Evolutionary conservation across 2,797 vertebrate species (phyloP), one percentile per base, ranked within the genome.

Genomic region (Ctenosaura bakeri): DNA sequence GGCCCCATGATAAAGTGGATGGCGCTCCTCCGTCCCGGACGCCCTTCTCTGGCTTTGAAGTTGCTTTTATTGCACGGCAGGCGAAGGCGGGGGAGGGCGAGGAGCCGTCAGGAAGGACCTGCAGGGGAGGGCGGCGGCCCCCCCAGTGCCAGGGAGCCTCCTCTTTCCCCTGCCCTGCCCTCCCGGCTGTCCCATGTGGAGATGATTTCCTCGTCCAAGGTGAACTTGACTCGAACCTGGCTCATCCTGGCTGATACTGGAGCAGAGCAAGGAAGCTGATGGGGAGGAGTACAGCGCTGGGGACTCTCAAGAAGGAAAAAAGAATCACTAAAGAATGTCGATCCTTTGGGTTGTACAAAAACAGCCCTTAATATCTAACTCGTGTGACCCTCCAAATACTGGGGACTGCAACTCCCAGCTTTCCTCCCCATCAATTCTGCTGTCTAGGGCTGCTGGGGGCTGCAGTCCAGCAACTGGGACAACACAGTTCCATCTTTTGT

Each of bases 211-310:
- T 90, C 38, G 8, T 84, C 73, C 80, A 56, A 86, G 29, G 81
- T 88, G 13, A 90, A 88, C 50, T 90, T 88, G 85, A 90, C 91
- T 92, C 91, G 92, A 94, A 92, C 82, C 9, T 83, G 92, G 90
- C 87, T 92, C 88, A 91, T 7, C 88, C 88, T 62, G 85, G 90
- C 91, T 92, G 92, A 88, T 79, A 85, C 86, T 91, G 91, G 95
- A 93, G 85, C 78, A 16, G 84, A 0, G 80, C 0, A 69, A 94
- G 90, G 92, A 91, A 88, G 85, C 66, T 69, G 29, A 32, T 69
- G 29, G 66, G 59, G 12, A 69, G 66, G 66, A 32, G 66, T 29
- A 69, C 22, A 69, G 66, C 29, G 4, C 32, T 62, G 20, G 16
- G 59, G 59, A 62, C 59, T 22, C 32, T 13, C 8, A 69, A 69